Base-by-base conservation (phyloP, 2,797 vertebrate genomes). In the Tapera naevia region DNA sequence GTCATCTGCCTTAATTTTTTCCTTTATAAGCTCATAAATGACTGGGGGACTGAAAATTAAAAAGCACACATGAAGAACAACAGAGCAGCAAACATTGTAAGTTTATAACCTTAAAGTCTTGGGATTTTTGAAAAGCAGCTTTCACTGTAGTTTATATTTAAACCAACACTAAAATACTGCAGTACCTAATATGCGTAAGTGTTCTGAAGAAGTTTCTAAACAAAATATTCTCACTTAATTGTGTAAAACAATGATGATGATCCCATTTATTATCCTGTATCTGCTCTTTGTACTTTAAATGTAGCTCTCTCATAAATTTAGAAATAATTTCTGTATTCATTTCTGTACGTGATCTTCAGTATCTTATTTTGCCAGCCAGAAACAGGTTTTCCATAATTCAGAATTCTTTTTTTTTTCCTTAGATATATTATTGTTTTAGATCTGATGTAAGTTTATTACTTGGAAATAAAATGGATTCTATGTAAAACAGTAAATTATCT, bases 1-100 rank as follows among this genome's bases (percentile, higher is more conserved):
- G 8, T 9, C 0, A 0, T 43, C 35, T 65, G 35, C 16, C 50
- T 80, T 24, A 15, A 8, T 50, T 54, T 60, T 75, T 53, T 5
- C 39, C 14, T 81, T 60, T 32, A 73, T 9, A 73, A 76, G 80
- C 66, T 71, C 27, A 76, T 53, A 84, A 88, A 37, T 62, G 17
- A 32, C 9, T 5, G 7, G 7, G 14, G 19, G 10, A 46, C 48
- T 37, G 5, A 71, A 67, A 50, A 41, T 48, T 24, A 30, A 35
- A 53, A 17, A 45, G 17, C 5, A 0, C 18, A 30, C 4, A 7
- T 6, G 6, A 78, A 66, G 21, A 61, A 65, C 48, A 81, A 8
- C 27, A 51, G 16, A 80, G 32, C 8, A 75, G 41, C 65, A 70
- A 82, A 67, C 15, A 23, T 1, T 27, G 0, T n/a, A 60, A 33